Percentiles rank a stretch among this genome's conserved stretches.
Evolutionary conservation across 2,113 vertebrate species (phyloP).

Genomic region (Hepsetus odoe): DNA sequence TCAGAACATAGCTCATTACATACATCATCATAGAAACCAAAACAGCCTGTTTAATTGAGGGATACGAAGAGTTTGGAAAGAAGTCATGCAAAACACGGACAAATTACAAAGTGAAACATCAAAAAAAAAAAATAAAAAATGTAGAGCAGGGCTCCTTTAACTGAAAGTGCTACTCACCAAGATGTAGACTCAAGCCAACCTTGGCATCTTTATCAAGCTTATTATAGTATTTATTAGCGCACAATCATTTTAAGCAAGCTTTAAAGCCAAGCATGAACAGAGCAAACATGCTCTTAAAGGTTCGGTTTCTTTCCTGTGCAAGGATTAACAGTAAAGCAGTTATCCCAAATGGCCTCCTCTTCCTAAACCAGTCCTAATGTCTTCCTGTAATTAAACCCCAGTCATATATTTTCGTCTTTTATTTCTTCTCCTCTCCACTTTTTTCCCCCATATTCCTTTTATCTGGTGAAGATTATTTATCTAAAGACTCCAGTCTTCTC

Average conservation of each 20-base stretch:
- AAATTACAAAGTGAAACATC: no score
- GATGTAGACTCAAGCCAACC: neutral
- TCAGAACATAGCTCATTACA: no score
- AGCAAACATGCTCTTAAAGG: neutral
- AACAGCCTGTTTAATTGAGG: no score
- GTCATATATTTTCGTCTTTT: neutral
- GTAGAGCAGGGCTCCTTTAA: neutral
- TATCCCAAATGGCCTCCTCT: neutral
- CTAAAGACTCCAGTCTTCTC: slow-evolving; percentile 67
- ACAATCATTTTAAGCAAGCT: neutral
- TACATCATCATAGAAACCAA: no score
- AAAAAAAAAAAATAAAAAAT: no score
- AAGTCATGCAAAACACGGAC: no score
- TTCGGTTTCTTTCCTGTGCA: slow-evolving; percentile 42
- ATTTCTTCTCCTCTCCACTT: slow-evolving; percentile 44
- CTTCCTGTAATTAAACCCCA: slow-evolving; percentile 29
- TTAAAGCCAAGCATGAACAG: neutral
- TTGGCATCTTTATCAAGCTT: neutral
- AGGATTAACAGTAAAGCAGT: slow-evolving; percentile 9
- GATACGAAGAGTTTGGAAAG: no score
- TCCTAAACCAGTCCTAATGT: neutral
- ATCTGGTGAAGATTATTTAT: slow-evolving; percentile 74
- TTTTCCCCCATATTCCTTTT: slow-evolving; percentile 63
- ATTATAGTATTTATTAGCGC: neutral
- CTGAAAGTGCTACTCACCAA: neutral